These are phyloP conservation scores for Valencia hispanica DNA, from an alignment of 2,797 vertebrate genomes.

Conservation along the genomic window DNA sequence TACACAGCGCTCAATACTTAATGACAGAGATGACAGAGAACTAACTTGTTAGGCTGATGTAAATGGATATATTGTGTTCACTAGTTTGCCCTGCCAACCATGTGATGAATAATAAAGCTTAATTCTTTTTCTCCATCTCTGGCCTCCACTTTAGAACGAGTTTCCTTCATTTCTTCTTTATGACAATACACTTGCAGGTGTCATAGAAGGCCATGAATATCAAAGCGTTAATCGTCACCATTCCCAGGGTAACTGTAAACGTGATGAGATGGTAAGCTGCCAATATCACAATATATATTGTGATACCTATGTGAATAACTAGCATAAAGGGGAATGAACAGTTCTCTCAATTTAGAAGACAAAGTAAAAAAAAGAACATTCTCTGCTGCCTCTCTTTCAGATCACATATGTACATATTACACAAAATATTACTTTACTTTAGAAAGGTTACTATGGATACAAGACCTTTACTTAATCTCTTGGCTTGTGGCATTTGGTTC, in stretches of 20 bases:
- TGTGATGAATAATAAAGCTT: constrained; percentile 80
- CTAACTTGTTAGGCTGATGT: constrained; percentile 66
- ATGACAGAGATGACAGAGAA: constrained; percentile 66
- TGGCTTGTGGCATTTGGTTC: constrained; percentile 72
- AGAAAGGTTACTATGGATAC: constrained; percentile 74
- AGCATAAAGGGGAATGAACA: background rate
- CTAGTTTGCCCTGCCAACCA: constrained; percentile 61
- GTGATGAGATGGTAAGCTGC: constrained; percentile 2
- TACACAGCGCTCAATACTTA: constrained; percentile 68
- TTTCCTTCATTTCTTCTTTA: constrained; percentile 45
- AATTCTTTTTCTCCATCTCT: constrained; percentile 67
- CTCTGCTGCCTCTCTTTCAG: constrained; percentile 25
- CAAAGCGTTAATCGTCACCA: constrained; percentile 1
- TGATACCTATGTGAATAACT: background rate
- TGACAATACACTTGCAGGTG: constrained; percentile 33
- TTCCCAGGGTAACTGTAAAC: constrained; percentile 20
- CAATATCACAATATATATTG: background rate
- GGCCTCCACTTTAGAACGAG: constrained; percentile 33
- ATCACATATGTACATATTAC: constrained; percentile 57
- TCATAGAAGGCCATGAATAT: constrained; percentile 25
- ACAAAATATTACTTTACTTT: constrained; percentile 64
- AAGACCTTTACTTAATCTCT: constrained; percentile 76
- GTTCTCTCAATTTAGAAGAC: constrained; percentile 11
- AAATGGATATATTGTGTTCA: constrained; percentile 84
- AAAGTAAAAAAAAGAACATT: background rate